Base-by-base conservation (phyloP, 2,797 vertebrate species). In the Margarornis squamiger region DNA sequence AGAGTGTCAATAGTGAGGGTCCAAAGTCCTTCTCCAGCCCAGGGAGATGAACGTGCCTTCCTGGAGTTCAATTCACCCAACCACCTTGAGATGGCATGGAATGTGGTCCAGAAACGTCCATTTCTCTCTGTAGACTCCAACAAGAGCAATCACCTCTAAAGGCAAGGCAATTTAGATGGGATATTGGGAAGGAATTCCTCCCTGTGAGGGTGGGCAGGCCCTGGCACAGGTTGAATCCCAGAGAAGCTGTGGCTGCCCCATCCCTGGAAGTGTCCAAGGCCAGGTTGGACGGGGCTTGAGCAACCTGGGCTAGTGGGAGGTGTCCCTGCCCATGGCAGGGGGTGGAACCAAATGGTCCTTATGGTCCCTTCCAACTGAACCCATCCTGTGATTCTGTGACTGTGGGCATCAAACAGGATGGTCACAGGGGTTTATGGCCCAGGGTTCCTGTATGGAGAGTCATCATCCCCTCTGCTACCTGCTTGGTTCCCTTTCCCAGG, bases 261-360 rank as follows among this genome's bases (percentile, higher is more conserved):
- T 43, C 41, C 55, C 62, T 82, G 78, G 36, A 1, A 88, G 21
- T 1, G 39, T 0, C 41, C 71, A 20, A 68, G 71, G 15, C 12
- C 22, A 24, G 48, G 27, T 0, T 68, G 24, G 29, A 45, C 0
- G 0, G 23, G 27, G 12, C 0, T 0, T 38, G 54, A 68, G 19
- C 55, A 27, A 0, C 26, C 34, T 68, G 71, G 55, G 19, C 2
- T 2, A 0, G 34, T 41, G 21, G 62, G 1, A 81, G 7, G 3
- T 41, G 57, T 48, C 48, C 39, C 30, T 61, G 39, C 16, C 27
- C 13, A 5, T 7, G 24, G 23, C n/a, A 52, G n/a, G 10, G 39
- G 13, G 0, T 8, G 13, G 24, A 2, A 48, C 3, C 5, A 30
- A 45, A 32, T 13, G 7, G 5, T 5, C 18, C 26, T 15, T 9